Percentiles rank a stretch among this genome's conserved stretches.
phyloP scores from a whole-genome alignment of 2,888 invertebrate species.

The Papilio elwesi region DNA sequence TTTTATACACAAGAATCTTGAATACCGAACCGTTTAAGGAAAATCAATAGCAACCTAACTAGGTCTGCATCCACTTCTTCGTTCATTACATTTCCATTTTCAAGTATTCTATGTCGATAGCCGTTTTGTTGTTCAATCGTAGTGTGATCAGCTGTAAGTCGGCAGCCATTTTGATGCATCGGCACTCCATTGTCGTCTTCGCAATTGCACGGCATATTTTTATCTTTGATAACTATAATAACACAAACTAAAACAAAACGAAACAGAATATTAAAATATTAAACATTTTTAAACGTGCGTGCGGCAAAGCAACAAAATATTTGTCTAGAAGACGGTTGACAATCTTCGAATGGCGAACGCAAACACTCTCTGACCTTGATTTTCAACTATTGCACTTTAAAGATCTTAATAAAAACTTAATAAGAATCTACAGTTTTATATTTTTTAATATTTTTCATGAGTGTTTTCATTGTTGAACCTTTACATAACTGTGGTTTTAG shows the following conservation, averaged over 20 bases:
- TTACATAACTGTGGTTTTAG: neutral
- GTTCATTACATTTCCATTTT: slow-evolving; percentile 43
- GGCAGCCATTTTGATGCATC: slow-evolving; percentile 55
- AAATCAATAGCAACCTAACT: slow-evolving; percentile 62
- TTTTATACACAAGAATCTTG: no score
- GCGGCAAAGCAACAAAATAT: no score
- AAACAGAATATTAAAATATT: no score
- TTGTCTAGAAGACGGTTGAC: neutral
- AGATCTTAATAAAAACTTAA: neutral
- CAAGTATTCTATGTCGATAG: slow-evolving; percentile 61
- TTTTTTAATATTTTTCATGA: neutral
- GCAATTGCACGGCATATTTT: slow-evolving; percentile 64
- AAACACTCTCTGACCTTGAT: neutral
- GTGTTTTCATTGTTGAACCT: neutral
- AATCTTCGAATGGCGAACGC: neutral
- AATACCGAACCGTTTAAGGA: neutral
- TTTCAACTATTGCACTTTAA: neutral
- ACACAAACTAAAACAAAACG: slow-evolving; percentile 33
- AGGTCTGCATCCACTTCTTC: slow-evolving; percentile 50
- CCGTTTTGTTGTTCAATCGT: slow-evolving; percentile 49
- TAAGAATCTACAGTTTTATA: neutral
- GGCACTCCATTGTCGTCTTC: slow-evolving; percentile 50
- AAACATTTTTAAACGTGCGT: no score
- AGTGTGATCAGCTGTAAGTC: slow-evolving; percentile 46
- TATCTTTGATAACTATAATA: slow-evolving; percentile 22